Evolutionary conservation across 2,888 invertebrate species (phyloP).

Genomic region (Barypeithes pellucidus): DNA sequence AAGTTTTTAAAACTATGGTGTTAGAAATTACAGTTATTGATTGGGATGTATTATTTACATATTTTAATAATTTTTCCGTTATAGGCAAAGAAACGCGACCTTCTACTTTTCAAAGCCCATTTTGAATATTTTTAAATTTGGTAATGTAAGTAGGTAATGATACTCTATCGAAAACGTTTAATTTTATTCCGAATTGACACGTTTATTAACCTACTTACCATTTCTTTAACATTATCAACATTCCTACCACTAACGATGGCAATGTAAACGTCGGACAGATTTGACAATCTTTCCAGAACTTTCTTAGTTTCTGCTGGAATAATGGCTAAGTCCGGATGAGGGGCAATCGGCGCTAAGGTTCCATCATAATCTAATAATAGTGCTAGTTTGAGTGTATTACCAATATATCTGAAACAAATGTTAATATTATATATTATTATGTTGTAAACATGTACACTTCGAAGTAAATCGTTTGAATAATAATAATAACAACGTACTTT

Average conservation of each 20-base stretch:
- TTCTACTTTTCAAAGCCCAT: too few relatives aligned
- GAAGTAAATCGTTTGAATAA: too few relatives aligned
- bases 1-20: not conserved
- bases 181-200: too few relatives aligned
- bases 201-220: slow-evolving; percentile 73
- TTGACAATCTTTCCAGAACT: slow-evolving; percentile 85
- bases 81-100: too few relatives aligned
- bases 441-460: too few relatives aligned
- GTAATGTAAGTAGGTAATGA: too few relatives aligned
- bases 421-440: slow-evolving; percentile 3
- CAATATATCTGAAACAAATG: slow-evolving; percentile 80
- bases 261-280: slow-evolving; percentile 90
- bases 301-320: slow-evolving; percentile 89
- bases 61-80: too few relatives aligned
- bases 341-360: slow-evolving; percentile 90
- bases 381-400: slow-evolving; percentile 88
- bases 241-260: slow-evolving; percentile 90
- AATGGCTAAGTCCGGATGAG: slow-evolving; percentile 91
- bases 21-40: too few relatives aligned
- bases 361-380: slow-evolving; percentile 91
- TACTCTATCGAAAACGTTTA: too few relatives aligned
- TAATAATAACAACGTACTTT: slow-evolving; percentile 76
- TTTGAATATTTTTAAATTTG: too few relatives aligned
- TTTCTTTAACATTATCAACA: slow-evolving; percentile 89
- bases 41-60: too few relatives aligned